Conservation (phyloP, 2,797 vertebrate genomes). For the Ctenochaetus hawaiiensis region DNA sequence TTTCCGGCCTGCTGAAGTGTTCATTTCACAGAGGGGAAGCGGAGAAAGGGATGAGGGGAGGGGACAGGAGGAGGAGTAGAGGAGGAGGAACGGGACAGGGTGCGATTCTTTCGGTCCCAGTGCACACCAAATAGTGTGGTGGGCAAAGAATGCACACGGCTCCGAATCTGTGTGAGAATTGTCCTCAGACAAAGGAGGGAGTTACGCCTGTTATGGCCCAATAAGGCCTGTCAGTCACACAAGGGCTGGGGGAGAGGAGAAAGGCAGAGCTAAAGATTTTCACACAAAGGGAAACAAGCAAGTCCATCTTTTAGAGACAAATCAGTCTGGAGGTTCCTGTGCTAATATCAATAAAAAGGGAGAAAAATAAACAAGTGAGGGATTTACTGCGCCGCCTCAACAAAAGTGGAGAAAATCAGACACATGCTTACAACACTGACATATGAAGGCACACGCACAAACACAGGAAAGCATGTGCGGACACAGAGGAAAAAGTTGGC, state of each 20-base stretch:
- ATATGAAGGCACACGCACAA: constrained; percentile 7
- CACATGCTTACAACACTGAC: constrained; percentile 57
- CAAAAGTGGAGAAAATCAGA: constrained; percentile 66
- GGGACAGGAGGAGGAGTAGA: constrained; percentile 88
- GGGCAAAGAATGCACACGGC: constrained; percentile 96
- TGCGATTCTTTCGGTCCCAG: constrained; percentile 95
- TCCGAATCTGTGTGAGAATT: constrained; percentile 99
- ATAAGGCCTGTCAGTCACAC: constrained; percentile 99
- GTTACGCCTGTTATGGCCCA: constrained; percentile 99
- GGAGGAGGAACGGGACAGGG: constrained; percentile 91
- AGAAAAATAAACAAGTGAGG: constrained; percentile 93
- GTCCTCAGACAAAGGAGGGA: constrained; percentile 96
- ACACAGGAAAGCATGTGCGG: constrained; percentile 7
- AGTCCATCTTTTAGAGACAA: constrained; percentile 99
- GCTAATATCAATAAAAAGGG: constrained; percentile 93
- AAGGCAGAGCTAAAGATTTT: constrained; percentile 96
- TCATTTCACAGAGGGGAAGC: constrained; percentile 93
- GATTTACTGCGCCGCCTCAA: constrained; percentile 85
- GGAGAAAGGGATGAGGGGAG: constrained; percentile 87
- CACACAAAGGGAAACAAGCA: constrained; percentile 99
- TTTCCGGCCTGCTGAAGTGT: constrained; percentile 99
- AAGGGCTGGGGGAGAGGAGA: constrained; percentile 93
- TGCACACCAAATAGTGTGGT: constrained; percentile 96
- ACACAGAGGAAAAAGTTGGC: constrained; percentile 30
- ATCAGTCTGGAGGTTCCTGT: constrained; percentile 94